Conservation (phyloP, 2,797 vertebrate genomes). For the Bufotes viridis region DNA sequence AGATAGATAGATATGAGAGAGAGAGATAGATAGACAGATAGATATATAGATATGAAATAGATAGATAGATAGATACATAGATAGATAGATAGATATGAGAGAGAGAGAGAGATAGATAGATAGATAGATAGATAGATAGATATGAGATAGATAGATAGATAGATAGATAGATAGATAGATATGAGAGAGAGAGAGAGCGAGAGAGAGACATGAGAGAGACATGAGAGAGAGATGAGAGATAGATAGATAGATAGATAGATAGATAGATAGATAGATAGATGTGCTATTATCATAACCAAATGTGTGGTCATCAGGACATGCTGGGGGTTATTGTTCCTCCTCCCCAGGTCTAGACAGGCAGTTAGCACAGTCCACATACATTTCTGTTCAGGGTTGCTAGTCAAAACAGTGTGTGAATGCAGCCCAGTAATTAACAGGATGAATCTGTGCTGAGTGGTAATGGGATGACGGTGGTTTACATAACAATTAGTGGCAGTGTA, state of each 20-base stretch:
- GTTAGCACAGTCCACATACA: background rate
- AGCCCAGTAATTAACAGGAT: conserved; percentile 69
- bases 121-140: background rate
- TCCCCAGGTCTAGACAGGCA: background rate
- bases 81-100: background rate
- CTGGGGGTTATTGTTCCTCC: background rate
- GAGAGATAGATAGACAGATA: too few relatives aligned
- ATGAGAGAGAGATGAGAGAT: background rate
- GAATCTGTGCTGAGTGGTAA: conserved; percentile 67
- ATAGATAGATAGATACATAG: background rate
- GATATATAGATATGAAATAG: background rate
- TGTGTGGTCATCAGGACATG: background rate
- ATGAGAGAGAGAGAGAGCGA: background rate
- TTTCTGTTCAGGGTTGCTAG: background rate
- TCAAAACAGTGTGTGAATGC: conserved; percentile 63
- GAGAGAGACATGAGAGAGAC: background rate
- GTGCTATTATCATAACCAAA: background rate
- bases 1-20: too few relatives aligned
- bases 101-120: too few relatives aligned
- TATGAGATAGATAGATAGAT: background rate
- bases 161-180: background rate
- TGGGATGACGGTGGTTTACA: conserved; percentile 80
- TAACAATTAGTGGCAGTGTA: conserved; percentile 76
- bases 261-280: background rate
- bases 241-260: background rate